Evolutionary conservation across 2,113 vertebrate genomes (phyloP).

Genomic region (Procapra przewalskii): DNA sequence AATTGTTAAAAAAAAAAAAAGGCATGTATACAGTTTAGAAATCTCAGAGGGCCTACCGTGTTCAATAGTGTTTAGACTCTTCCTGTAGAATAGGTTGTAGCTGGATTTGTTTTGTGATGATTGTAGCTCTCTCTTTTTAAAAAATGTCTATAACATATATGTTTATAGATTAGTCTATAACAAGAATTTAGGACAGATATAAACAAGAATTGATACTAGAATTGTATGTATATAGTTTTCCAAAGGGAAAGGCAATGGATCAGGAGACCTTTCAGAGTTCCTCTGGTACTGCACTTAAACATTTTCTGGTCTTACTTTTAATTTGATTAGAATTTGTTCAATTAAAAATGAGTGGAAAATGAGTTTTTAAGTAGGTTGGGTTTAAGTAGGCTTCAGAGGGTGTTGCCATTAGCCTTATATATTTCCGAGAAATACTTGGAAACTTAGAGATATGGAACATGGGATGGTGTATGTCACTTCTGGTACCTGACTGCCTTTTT

Average conservation of each 20-base stretch:
- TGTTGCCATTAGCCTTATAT: neutral
- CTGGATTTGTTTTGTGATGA: slow-evolving; percentile 3
- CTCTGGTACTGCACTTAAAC: neutral
- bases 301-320: slow-evolving; percentile 22
- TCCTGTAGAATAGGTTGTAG: neutral
- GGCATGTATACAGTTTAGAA: neutral
- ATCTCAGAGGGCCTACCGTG: neutral
- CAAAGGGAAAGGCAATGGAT: neutral
- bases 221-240: neutral
- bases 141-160: neutral
- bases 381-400: slow-evolving; percentile 29
- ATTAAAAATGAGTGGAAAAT: slow-evolving; percentile 29
- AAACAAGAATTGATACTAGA: slow-evolving; percentile 24
- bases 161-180: neutral
- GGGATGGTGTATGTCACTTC: neutral
- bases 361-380: neutral
- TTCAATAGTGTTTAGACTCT: neutral
- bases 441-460: neutral
- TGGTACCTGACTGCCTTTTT: slow-evolving; percentile 17
- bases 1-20: neutral
- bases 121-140: neutral
- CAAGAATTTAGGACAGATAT: neutral
- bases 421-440: slow-evolving; percentile 36
- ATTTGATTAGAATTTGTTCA: slow-evolving; percentile 27
- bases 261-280: neutral